Conservation (phyloP, 2,888 invertebrate species). For the Mythimna pallens region DNA sequence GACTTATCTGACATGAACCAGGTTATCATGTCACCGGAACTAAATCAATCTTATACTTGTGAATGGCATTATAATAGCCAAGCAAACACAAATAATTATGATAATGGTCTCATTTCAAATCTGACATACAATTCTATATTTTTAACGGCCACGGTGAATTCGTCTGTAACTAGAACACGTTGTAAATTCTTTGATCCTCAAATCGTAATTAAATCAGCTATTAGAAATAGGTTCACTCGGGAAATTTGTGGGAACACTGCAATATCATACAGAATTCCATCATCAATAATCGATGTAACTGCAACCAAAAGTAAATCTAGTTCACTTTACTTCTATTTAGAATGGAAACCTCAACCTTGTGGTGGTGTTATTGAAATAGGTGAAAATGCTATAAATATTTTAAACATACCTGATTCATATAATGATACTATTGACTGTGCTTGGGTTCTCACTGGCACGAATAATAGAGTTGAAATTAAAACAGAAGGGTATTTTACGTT, state of each 20-base stretch:
- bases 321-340: conserved; percentile 84
- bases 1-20: conserved; percentile 73
- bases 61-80: conserved; percentile 78
- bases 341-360: conserved; percentile 88
- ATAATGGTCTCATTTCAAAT: conserved; percentile 23
- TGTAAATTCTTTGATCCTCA: conserved; percentile 77
- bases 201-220: conserved; percentile 70
- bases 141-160: conserved; percentile 73
- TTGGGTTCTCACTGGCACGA: conserved; percentile 91
- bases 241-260: conserved; percentile 75
- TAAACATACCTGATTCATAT: conserved; percentile 82
- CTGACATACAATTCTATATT: conserved; percentile 74
- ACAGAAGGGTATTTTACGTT: conserved; percentile 76
- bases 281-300: conserved; percentile 70
- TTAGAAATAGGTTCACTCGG: conserved; percentile 59
- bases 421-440: conserved; percentile 92
- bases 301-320: conserved; percentile 70
- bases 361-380: conserved; percentile 91
- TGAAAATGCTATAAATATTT: conserved; percentile 72
- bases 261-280: conserved; percentile 75
- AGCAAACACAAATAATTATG: conserved; percentile 19
- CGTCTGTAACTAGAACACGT: conserved; percentile 67
- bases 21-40: conserved; percentile 74
- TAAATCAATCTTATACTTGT: conserved; percentile 77
- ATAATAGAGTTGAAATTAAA: conserved; percentile 80